A percentile compares a stretch with the other conserved stretches of the same genome.
Conservation (phyloP, 2,797 vertebrate genomes). For the Poecile montanus region DNA sequence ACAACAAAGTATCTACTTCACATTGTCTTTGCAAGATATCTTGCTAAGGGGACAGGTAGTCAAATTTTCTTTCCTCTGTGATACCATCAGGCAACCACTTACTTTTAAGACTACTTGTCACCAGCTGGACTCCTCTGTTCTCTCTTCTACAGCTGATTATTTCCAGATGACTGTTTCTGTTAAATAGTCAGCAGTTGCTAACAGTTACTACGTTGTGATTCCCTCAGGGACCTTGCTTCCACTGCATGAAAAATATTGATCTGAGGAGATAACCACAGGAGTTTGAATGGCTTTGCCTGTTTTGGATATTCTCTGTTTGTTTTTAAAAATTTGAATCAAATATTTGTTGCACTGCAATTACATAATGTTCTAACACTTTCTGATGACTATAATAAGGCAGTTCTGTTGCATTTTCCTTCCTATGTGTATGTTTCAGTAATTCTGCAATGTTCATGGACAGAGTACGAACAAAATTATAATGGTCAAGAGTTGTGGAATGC, state of each 20-base stretch:
- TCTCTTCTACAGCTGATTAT: not conserved
- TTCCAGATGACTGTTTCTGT: conserved; percentile 16
- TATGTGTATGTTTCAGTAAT: not conserved
- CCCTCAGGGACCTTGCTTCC: not conserved
- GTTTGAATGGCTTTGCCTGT: not conserved
- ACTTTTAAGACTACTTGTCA: not conserved
- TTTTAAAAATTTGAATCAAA: not conserved
- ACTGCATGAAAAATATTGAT: not conserved
- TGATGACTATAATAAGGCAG: not conserved
- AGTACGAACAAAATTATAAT: not conserved
- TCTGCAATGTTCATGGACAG: not conserved
- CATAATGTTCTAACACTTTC: not conserved
- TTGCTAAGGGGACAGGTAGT: not conserved
- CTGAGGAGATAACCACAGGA: not conserved
- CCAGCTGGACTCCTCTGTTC: not conserved
- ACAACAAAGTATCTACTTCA: not conserved
- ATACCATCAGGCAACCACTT: not conserved
- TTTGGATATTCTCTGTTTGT: not conserved
- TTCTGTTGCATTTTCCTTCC: not conserved
- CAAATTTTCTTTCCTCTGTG: not conserved
- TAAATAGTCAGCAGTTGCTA: conserved; percentile 15
- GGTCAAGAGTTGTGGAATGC: too few relatives aligned
- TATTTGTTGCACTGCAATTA: not conserved
- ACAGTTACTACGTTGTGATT: not conserved
- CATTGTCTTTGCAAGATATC: not conserved